Evolutionary conservation across 2,888 invertebrate genomes (phyloP).

Genomic region (Antheraea yamamai): DNA sequence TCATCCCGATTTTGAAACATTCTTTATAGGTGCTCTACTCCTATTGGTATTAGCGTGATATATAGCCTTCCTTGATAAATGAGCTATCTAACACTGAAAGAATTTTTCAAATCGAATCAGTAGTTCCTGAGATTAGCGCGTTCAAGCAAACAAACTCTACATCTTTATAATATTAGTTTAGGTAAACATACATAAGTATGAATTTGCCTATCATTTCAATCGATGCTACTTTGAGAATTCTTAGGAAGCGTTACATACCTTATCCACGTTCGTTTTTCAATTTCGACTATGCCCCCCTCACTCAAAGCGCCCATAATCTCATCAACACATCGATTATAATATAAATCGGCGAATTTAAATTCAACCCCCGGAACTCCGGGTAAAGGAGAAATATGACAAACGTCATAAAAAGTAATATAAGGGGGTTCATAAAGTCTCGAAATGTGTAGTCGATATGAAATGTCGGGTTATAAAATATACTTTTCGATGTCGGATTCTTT

Average conservation of each 20-base stretch:
- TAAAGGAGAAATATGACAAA: conserved; percentile 59
- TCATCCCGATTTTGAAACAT: too few relatives aligned
- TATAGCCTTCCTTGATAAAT: too few relatives aligned
- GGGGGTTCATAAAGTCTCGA: conserved; percentile 61
- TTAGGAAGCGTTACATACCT: not conserved
- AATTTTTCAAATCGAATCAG: too few relatives aligned
- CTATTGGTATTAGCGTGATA: too few relatives aligned
- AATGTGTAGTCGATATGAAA: conserved; percentile 61
- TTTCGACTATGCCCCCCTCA: conserved; percentile 12
- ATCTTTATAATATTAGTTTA: too few relatives aligned
- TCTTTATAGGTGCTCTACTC: too few relatives aligned
- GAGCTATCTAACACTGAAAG: too few relatives aligned
- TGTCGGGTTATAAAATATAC: conserved; percentile 52
- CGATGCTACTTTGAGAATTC: not conserved
- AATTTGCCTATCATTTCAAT: not conserved
- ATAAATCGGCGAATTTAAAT: conserved; percentile 74
- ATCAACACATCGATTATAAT: conserved; percentile 72
- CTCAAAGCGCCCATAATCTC: conserved; percentile 30
- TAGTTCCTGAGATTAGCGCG: too few relatives aligned
- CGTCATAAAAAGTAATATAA: conserved; percentile 71
- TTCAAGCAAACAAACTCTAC: too few relatives aligned
- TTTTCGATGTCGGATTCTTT: conserved; percentile 41
- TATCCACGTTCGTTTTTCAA: conserved; percentile 14
- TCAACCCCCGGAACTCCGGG: conserved; percentile 48
- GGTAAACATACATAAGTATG: too few relatives aligned